Evolutionary conservation across 2,888 invertebrate genomes (phyloP), one percentile per base, ranked within the genome.

Genomic region (Papilio elwesi): DNA sequence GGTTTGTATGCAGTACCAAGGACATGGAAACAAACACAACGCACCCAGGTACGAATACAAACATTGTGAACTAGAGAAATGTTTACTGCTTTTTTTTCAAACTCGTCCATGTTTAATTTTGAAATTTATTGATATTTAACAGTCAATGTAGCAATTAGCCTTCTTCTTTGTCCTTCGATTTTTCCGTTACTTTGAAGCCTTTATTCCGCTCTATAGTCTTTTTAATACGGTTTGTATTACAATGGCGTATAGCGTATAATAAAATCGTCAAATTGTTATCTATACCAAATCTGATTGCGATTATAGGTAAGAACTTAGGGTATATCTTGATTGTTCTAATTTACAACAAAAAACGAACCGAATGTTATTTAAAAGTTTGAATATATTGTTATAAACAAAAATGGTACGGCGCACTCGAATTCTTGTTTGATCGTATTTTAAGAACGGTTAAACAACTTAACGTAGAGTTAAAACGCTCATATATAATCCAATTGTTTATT

Each of bases 401-500:
- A 59, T 59, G n/a, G 38, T 38, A 59, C 59, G n/a, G n/a, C 38
- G 13, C 38, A n/a, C 59, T 26, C 13, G 38, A 59, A 13, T 57
- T 55, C 59, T n/a, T 7, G 13, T 57, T 36, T 11, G 68, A 9
- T 16, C 48, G 48, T 65, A 70, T 65, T 70, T 70, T 65, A 49
- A 49, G 65, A 65, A 49, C 57, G 38, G 7, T 43, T 11, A 16
- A 65, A 55, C 48, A 36, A 26, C 48, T 65, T 55, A 38, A 16
- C 51, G 49, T 47, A 15, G 15, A 48, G 26, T 47, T 51, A 15
- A 51, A 51, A 43, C 49, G 59, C 38, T 51, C 68, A 15, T 62
- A 70, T 26, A 70, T 64, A 64, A 53, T 59, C 71, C 12, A 12
- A 43, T n/a, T 66, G 59, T 71, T 71, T 67, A 59, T 71, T 71